Evolutionary conservation across 2,113 vertebrate species (phyloP).

Genomic region (Cricetomys ansorgei): DNA sequence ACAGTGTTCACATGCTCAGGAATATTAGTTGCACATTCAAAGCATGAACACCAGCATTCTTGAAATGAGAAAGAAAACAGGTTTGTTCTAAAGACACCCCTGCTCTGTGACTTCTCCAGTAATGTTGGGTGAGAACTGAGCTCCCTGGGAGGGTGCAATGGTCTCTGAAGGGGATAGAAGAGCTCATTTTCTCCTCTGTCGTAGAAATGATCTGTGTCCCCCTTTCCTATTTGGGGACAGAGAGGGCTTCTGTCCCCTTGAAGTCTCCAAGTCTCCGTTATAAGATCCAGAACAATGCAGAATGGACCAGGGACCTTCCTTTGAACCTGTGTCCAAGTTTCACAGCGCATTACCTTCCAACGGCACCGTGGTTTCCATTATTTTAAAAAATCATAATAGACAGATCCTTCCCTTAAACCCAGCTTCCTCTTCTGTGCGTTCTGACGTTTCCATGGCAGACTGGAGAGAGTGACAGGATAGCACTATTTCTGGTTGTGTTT

Average conservation of each 20-base stretch:
- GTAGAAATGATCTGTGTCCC: fast-evolving
- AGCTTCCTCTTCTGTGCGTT: background rate
- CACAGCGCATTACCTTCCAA: background rate
- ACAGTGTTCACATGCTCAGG: background rate
- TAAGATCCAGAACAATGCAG: background rate
- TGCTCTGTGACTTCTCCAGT: background rate
- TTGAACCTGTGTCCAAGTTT: background rate
- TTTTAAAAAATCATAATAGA: background rate
- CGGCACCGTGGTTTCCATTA: background rate
- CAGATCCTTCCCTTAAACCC: background rate
- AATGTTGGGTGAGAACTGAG: fast-evolving
- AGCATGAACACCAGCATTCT: background rate
- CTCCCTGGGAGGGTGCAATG: background rate
- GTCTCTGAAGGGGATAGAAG: fast-evolving
- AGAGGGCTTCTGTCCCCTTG: background rate
- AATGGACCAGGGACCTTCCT: background rate
- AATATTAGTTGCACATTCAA: background rate
- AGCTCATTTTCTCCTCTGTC: no score
- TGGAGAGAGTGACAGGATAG: background rate
- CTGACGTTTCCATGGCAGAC: background rate
- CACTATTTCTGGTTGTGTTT: background rate
- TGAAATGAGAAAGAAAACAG: background rate
- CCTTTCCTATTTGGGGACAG: background rate
- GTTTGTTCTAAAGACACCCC: background rate
- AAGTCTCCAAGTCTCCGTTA: background rate